Evolutionary conservation across 2,113 vertebrate species (phyloP).

Genomic region (Oostethus manadensis): DNA sequence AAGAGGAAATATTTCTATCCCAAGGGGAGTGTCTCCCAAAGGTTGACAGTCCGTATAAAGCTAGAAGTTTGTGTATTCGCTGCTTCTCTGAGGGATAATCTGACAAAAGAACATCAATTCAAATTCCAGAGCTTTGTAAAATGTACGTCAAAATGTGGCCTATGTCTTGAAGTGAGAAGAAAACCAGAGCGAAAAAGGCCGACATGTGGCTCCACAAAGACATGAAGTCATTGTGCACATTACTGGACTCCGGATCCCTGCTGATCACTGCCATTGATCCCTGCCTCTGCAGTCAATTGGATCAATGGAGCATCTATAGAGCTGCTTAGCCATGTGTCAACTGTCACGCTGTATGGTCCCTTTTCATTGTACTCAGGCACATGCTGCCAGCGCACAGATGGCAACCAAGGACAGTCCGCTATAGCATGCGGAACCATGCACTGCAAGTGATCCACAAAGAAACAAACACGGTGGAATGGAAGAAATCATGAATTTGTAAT

Average conservation of each 20-base stretch:
- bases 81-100: not conserved
- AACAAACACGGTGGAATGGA: not conserved
- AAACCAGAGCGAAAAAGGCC: slow-evolving; percentile 18
- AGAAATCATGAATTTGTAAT: not conserved
- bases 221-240: slow-evolving; percentile 55
- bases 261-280: slow-evolving; percentile 74
- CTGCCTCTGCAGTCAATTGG: slow-evolving; percentile 60
- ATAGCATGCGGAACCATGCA: slow-evolving; percentile 30
- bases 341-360: slow-evolving; percentile 50
- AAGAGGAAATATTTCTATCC: not conserved
- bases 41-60: not conserved
- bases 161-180: too few species aligned
- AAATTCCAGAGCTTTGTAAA: not conserved
- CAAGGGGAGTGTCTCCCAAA: not conserved
- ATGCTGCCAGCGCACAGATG: slow-evolving; percentile 59
- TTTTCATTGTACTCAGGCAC: slow-evolving; percentile 51
- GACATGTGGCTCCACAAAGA: slow-evolving; percentile 49
- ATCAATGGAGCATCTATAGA: slow-evolving; percentile 71
- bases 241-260: slow-evolving; percentile 60
- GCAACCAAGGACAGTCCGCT: slow-evolving; percentile 24
- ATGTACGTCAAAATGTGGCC: not conserved
- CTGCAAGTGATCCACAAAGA: slow-evolving; percentile 29
- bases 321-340: slow-evolving; percentile 66
- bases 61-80: not conserved
- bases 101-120: not conserved